Conservation (phyloP, 2,113 vertebrate species). For the Toxotes jaculatrix region DNA sequence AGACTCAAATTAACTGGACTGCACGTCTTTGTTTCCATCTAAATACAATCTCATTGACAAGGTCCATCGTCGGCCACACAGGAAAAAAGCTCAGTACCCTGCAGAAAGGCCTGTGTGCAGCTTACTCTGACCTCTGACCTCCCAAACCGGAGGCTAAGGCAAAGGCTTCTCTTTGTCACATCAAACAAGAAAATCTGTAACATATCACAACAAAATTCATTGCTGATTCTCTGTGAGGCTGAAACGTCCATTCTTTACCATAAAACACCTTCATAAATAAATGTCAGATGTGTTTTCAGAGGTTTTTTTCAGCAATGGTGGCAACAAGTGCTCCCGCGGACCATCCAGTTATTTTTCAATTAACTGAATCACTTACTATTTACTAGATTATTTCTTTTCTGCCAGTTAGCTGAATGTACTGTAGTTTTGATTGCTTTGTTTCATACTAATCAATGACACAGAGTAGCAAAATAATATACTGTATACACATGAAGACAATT, state of each 20-base stretch:
- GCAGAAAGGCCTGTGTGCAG: not conserved
- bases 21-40: not conserved
- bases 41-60: not conserved
- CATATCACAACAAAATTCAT: not conserved
- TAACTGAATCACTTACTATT: not conserved
- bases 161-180: not conserved
- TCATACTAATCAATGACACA: slow-evolving; percentile 17
- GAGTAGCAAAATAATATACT: not conserved
- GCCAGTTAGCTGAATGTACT: not conserved
- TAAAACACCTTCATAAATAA: not conserved
- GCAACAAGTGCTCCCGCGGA: not conserved
- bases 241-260: not conserved
- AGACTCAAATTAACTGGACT: not conserved
- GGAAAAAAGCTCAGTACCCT: not conserved
- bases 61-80: not conserved
- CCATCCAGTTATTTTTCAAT: not conserved
- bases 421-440: not conserved
- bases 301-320: no score
- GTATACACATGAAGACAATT: slow-evolving; percentile 1
- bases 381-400: not conserved
- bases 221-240: not conserved
- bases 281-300: not conserved
- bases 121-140: slow-evolving; percentile 14
- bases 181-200: not conserved
- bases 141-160: no score